Evolutionary conservation across 2,113 vertebrate species (phyloP), one percentile per base, ranked within the genome.

Genomic region (Nicator chloris): DNA sequence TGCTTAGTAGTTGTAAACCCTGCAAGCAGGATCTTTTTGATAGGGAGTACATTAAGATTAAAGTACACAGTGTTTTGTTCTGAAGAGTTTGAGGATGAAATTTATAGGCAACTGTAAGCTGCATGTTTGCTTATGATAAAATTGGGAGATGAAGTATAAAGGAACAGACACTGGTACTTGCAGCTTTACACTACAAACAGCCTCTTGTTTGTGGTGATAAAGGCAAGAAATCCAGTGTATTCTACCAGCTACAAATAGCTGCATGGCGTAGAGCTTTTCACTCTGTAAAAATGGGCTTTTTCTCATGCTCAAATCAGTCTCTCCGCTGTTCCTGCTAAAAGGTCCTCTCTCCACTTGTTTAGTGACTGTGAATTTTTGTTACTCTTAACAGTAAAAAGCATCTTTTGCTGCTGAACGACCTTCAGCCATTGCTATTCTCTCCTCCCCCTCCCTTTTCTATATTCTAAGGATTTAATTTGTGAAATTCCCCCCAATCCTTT

Each of bases 101-200:
- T 94, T 96, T 96, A 73, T 92, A 91, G 93, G 86, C 93, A 95
- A 88, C 93, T 11, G 31, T 95, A 95, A 96, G 95, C 93, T 95
- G 90, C 91, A 60, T 97, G 93, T 90, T 88, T 95, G 83, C 91
- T 94, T 94, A 96, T 92, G 96, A 96, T 97, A 96, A 96, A 95
- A 92, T 70, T 97, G 86, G 93, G 90, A 95, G 93, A 89, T 93
- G 91, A 77, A 85, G 77, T 89, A 92, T 95, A 94, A 94, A 96
- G 73, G 92, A 95, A 88, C 93, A 95, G 95, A 83, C 88, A 78
- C 35, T 82, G 79, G 79, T 85, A 75, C 78, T 92, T 33, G 45
- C 61, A 95, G 86, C 89, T 95, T 96, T 92, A 78, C 92, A 79
- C 91, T 89, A 92, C 90, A 94, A 96, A 93, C 60, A 95, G 84